Evolutionary conservation across 2,888 invertebrate genomes (phyloP).

Genomic region (Erebia palarica): DNA sequence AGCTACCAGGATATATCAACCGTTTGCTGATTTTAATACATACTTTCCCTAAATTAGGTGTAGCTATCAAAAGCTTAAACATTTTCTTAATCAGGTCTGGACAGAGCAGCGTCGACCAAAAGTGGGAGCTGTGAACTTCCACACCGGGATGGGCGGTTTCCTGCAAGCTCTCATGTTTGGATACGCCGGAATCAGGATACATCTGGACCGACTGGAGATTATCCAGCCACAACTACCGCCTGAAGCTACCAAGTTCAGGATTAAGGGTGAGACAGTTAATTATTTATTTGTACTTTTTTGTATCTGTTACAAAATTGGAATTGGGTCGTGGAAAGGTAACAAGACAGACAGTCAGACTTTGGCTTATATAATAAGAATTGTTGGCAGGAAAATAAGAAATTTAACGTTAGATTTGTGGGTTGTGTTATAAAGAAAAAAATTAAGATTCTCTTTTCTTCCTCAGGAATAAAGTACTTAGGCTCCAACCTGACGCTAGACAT

Average conservation of each 20-base stretch:
- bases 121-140: slow-evolving; percentile 81
- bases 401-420: too few relatives aligned
- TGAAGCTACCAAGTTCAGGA: slow-evolving; percentile 61
- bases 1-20: too few relatives aligned
- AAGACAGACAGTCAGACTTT: too few relatives aligned
- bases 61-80: not conserved
- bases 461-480: slow-evolving; percentile 75
- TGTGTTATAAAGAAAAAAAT: too few relatives aligned
- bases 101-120: slow-evolving; percentile 78
- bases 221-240: slow-evolving; percentile 68
- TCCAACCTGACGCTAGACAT: slow-evolving; percentile 66
- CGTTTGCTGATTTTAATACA: too few relatives aligned
- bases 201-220: slow-evolving; percentile 71
- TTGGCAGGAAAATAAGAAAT: too few relatives aligned
- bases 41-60: too few relatives aligned
- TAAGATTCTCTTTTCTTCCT: slow-evolving; percentile 10
- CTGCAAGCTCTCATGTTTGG: slow-evolving; percentile 82
- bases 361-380: too few relatives aligned
- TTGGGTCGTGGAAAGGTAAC: too few relatives aligned
- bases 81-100: slow-evolving; percentile 72
- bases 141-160: slow-evolving; percentile 84
- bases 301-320: too few relatives aligned
- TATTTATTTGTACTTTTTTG: too few relatives aligned
- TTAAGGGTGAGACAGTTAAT: slow-evolving; percentile 58
- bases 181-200: slow-evolving; percentile 80